These are phyloP conservation scores for Gryllus bimaculatus DNA, from an alignment of 1,140 invertebrate genomes.

Conservation along the genomic window DNA sequence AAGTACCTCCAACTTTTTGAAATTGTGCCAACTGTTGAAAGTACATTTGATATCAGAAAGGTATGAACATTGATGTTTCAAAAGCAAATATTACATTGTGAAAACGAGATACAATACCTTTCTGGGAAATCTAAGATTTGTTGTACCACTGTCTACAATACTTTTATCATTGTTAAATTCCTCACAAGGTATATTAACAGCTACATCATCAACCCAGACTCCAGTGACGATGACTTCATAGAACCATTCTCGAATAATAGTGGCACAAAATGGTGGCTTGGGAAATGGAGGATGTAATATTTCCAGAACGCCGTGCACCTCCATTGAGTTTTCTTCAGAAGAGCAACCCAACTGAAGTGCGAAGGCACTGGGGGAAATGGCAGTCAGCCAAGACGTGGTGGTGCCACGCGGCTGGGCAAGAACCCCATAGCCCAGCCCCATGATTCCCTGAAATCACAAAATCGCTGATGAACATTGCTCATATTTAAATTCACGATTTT, in stretches of 20 bases:
- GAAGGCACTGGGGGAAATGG: background rate
- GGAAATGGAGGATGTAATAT: background rate
- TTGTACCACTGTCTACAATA: conserved; percentile 20
- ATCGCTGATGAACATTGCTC: background rate
- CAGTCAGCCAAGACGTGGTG: conserved; percentile 23
- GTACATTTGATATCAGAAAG: too few species aligned
- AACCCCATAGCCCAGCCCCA: conserved; percentile 37
- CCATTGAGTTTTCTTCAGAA: background rate
- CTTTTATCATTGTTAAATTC: conserved; percentile 17
- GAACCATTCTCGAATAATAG: conserved; percentile 16
- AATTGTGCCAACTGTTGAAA: too few species aligned
- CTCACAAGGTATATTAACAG: conserved; percentile 10
- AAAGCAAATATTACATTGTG: background rate
- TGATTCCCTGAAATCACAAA: conserved; percentile 33
- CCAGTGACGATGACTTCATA: conserved; percentile 17
- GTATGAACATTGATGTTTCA: too few species aligned
- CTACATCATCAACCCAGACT: conserved; percentile 6
- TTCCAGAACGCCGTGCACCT: background rate
- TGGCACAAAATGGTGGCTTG: background rate
- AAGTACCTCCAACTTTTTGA: too few species aligned
- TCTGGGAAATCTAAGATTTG: conserved; percentile 15
- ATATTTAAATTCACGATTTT: too few species aligned
- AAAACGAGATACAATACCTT: background rate
- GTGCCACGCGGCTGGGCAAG: conserved; percentile 28
- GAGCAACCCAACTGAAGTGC: conserved; percentile 3